phyloP scores from a whole-genome alignment of 2,888 invertebrate genomes.

The Meandrusa payeni region DNA sequence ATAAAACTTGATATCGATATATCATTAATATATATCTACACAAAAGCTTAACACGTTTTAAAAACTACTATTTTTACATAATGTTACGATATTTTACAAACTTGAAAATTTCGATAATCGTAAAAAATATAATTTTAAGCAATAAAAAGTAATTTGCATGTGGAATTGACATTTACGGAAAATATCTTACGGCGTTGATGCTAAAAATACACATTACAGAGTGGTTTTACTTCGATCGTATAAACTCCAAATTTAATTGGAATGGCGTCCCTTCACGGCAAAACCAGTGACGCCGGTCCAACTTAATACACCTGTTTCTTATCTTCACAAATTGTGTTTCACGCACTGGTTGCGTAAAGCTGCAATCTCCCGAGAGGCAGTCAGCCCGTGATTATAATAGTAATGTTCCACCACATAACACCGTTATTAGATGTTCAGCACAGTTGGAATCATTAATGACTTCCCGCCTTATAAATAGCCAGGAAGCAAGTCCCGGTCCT shows the following conservation, averaged over 20 bases:
- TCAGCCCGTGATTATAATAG: conserved; percentile 50
- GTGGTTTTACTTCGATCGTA: conserved; percentile 1
- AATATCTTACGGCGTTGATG: background rate
- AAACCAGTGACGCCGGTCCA: conserved; percentile 16
- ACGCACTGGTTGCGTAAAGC: conserved; percentile 54
- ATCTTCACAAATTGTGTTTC: conserved; percentile 37
- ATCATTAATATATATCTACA: too few relatives aligned
- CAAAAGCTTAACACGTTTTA: too few relatives aligned
- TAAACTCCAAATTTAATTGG: background rate
- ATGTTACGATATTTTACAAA: too few relatives aligned
- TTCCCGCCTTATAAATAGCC: conserved; percentile 55
- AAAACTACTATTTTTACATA: too few relatives aligned
- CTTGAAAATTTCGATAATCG: background rate
- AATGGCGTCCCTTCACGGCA: background rate
- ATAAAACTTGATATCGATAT: too few relatives aligned
- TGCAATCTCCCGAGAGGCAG: conserved; percentile 49
- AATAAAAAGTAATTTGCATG: conserved; percentile 1
- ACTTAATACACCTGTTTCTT: conserved; percentile 30
- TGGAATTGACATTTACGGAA: conserved; percentile 4
- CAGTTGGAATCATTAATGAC: conserved; percentile 63
- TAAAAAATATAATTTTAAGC: background rate
- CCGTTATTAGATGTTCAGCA: conserved; percentile 61
- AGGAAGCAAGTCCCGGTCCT: conserved; percentile 56
- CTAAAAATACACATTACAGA: background rate
- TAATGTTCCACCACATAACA: conserved; percentile 52